These are phyloP conservation scores for Pentalonia nigronervosa DNA, from an alignment of 1,140 invertebrate genomes.

Conservation along the genomic window DNA sequence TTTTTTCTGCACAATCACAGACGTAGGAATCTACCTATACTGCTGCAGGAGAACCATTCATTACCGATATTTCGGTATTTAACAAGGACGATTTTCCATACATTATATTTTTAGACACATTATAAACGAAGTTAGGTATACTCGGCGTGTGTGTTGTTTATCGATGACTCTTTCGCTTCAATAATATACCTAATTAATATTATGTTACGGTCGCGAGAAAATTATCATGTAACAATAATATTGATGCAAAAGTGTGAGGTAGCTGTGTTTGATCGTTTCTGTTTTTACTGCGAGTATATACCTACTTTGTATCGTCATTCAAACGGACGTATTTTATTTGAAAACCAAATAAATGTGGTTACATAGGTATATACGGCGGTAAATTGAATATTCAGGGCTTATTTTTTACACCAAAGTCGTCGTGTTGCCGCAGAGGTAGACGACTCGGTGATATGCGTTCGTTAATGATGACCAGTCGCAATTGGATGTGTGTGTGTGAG, in stretches of 20 bases:
- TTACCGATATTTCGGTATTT: background rate
- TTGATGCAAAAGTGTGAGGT: background rate
- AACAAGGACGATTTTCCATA: background rate
- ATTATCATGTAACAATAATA: background rate
- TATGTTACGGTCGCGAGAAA: background rate
- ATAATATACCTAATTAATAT: background rate
- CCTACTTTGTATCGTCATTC: background rate
- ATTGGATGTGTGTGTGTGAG: background rate
- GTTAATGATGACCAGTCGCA: background rate
- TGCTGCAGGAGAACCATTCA: background rate
- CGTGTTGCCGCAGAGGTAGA: background rate
- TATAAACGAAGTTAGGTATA: background rate
- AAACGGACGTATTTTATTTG: background rate
- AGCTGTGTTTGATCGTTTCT: background rate
- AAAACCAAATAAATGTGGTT: background rate
- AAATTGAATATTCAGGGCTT: background rate
- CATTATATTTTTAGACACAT: background rate
- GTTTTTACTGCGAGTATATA: no score
- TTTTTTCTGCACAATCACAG: constrained; percentile 25
- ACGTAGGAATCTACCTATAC: background rate
- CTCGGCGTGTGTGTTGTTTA: background rate
- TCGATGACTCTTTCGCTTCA: background rate
- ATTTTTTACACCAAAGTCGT: background rate
- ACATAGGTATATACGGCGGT: background rate
- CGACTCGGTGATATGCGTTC: background rate